phyloP scores from a whole-genome alignment of 2,113 vertebrate species.

The Bufo gargarizans region DNA sequence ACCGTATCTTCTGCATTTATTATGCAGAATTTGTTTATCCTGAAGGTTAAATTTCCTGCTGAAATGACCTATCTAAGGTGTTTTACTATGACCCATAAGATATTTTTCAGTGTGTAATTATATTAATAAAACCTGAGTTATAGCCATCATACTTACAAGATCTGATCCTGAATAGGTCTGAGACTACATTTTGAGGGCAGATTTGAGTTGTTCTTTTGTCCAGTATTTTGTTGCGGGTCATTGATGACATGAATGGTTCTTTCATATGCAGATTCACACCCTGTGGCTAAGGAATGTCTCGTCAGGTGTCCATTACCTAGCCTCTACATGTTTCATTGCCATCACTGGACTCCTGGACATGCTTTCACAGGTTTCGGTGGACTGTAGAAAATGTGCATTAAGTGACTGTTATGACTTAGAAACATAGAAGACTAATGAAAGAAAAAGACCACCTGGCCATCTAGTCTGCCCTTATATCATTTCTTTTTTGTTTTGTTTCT shows the following conservation, averaged over 20 bases:
- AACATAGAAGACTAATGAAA: too few species aligned
- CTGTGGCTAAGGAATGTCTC: background rate
- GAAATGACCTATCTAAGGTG: too few species aligned
- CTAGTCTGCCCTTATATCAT: too few species aligned
- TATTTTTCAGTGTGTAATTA: background rate
- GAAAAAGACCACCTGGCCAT: too few species aligned
- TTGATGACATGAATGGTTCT: background rate
- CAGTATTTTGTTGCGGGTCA: background rate
- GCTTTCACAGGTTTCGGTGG: background rate
- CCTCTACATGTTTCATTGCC: background rate
- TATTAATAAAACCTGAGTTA: background rate
- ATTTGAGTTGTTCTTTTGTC: background rate
- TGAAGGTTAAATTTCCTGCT: too few species aligned
- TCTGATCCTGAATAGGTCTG: background rate
- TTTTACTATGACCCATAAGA: too few species aligned
- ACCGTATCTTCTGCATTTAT: too few species aligned
- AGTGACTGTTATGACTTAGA: background rate
- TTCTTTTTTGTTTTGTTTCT: too few species aligned
- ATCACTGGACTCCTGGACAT: conserved; percentile 11
- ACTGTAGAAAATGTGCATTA: background rate
- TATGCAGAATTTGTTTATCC: too few species aligned
- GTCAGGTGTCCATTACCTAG: conserved; percentile 4
- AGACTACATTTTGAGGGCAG: background rate
- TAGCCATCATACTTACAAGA: too few species aligned
- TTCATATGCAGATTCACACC: background rate